Base-by-base conservation (phyloP, 2,888 invertebrate species). In the Myopa tessellatipennis region DNA sequence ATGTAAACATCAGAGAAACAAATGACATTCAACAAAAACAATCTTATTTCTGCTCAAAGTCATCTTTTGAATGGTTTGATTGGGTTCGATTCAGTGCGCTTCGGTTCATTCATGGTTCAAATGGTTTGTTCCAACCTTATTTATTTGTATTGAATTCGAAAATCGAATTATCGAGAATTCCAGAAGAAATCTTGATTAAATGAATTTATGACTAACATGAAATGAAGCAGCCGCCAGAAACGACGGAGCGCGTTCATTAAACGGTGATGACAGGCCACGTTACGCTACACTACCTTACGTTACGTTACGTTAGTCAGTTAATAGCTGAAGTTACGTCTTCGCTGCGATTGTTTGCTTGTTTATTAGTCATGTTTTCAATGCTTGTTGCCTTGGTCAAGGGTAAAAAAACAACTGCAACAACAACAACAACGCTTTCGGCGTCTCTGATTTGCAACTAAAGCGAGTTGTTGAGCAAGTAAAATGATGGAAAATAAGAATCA, bases 171-270 rank as follows among this genome's bases (percentile, higher is more conserved):
- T 63, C 45, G 50, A 52, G 50, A 74, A 68, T 75, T 75, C 69
- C 16, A 68, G n/a, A 38, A 45, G 45, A 60, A 69, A 75, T 75
- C 75, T 75, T 68, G 75, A 75, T 75, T 45, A 60, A 45, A 45
- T 12, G 69, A 52, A 75, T 75, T 75, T 69, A 75, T 60, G 68
- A 69, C 74, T 68, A 74, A 74, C 65, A 65, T 45, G 16, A n/a
- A 58, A 18, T 18, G 18, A n/a, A 58, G 58, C 16, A 58, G 18
- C n/a, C 12, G 16, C 1, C 16, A 16, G 58, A n/a, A 58, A 58
- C 58, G 58, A 58, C 26, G 26, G 26, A 26, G 50, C 50, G 14
- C 10, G 2, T 1, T n/a, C 55, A 55, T 55, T 14, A 38, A 38
- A 65, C 10, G 36, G 3, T 26, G 8, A 10, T 34, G 65, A 34